Conservation (phyloP, 2,113 vertebrate species). For the Terrapene triunguis region DNA sequence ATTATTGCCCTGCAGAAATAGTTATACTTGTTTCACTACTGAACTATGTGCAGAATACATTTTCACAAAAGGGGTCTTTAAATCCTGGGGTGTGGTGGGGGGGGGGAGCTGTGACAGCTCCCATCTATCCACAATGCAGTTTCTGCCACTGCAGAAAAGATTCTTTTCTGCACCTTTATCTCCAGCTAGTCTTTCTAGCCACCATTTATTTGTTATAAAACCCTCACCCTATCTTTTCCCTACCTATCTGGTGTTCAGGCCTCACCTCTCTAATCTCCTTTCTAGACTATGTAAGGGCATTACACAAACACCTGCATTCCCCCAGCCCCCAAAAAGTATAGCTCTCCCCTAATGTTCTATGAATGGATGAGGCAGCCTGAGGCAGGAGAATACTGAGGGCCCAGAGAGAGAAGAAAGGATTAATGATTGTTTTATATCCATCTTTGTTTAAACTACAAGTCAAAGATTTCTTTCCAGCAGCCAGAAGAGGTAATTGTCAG, state of each 20-base stretch:
- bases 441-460: background rate
- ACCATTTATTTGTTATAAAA: background rate
- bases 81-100: background rate
- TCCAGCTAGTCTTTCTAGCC: background rate
- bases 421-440: accelerated
- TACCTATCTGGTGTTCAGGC: background rate
- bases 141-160: background rate
- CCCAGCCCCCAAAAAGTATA: background rate
- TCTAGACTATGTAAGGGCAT: background rate
- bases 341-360: background rate
- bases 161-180: background rate
- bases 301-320: background rate
- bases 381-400: background rate
- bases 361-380: background rate
- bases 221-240: background rate
- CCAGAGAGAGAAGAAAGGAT: background rate
- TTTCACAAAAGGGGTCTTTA: background rate
- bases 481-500: background rate
- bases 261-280: background rate
- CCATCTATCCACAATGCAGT: background rate
- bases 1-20: background rate
- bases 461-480: background rate
- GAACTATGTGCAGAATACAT: background rate
- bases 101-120: background rate
- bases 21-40: background rate